Base-by-base conservation (phyloP, 2,113 vertebrate species). In the Athene noctua region DNA sequence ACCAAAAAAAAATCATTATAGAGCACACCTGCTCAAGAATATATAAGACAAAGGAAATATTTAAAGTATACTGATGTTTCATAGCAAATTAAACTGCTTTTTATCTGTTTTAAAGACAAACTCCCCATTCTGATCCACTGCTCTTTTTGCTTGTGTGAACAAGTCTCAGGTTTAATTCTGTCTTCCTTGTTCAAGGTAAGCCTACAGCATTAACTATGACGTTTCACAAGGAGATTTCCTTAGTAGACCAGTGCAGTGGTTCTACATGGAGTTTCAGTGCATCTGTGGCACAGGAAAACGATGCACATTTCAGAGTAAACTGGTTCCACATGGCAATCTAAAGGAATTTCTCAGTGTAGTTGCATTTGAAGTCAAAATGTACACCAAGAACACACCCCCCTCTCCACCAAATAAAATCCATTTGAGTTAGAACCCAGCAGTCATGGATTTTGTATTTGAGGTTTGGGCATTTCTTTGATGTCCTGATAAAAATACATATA, bases 211-310 rank as follows among this genome's bases (percentile, higher is more conserved):
- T 19, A 16, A 30, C 61, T 26, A 0, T 5, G 46, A 5, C 38
- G 15, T 40, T 65, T 34, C 54, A 27, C 18, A 26, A 32, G 23
- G 46, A 3, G 23, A 12, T 3, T 59, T 59, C 34, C 23, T 38
- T 4, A 9, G 23, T 2, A 32, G 36, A 51, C 46, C 11, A 0
- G 19, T 7, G n/a, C 32, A 14, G 36, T 6, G 26, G 14, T n/a
- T 70, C 46, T 62, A 3, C 1, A 5, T 0, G 5, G 27, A 66
- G 5, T 6, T 44, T 16, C 61, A 13, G 15, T 30, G 58, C 20
- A 36, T 36, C 65, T 52, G 15, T 49, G 42, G 57, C 40, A 23
- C 29, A 11, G 66, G 44, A 46, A 70, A 83, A 67, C 2, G 2
- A 22, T 5, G 44, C 11, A 17, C 4, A 6, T 52, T 87, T 80